Percentiles rank a stretch among this genome's conserved stretches.
Conservation (phyloP, 2,113 vertebrate species). For the Regulus satrapa region DNA sequence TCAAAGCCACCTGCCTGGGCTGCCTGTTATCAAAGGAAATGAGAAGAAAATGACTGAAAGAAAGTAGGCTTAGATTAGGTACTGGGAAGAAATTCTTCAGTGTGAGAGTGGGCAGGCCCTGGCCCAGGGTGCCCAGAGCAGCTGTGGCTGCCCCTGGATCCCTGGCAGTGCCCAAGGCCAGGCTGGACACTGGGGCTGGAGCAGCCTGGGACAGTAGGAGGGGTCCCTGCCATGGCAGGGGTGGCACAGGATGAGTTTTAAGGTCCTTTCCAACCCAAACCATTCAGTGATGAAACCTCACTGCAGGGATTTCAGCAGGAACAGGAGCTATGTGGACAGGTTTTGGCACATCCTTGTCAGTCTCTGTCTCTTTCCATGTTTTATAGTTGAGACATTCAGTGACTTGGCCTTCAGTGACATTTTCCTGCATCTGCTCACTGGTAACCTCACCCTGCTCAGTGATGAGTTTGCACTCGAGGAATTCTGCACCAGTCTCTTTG, state of each 20-base stretch:
- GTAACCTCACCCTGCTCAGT: slow-evolving; percentile 87
- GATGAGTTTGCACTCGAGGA: slow-evolving; percentile 92
- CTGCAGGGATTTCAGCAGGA: neutral
- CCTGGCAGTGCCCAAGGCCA: neutral
- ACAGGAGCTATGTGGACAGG: neutral
- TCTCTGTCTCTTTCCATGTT: neutral
- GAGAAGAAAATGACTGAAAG: neutral
- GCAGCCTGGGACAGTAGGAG: neutral
- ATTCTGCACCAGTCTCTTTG: slow-evolving; percentile 89
- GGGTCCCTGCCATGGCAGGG: neutral
- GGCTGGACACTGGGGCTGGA: neutral
- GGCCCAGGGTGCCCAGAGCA: neutral
- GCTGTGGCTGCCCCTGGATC: neutral
- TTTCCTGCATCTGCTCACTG: slow-evolving; percentile 93
- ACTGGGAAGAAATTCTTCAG: neutral
- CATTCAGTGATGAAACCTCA: neutral
- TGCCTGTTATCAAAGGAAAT: neutral
- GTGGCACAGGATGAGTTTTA: accelerated
- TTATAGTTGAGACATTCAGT: slow-evolving; percentile 87
- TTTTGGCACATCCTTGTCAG: neutral
- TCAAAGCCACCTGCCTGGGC: neutral
- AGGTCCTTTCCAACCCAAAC: neutral
- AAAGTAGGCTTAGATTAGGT: neutral
- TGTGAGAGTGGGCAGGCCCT: accelerated
- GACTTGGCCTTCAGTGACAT: slow-evolving; percentile 93